Evolutionary conservation across 2,888 invertebrate genomes (phyloP), one percentile per base, ranked within the genome.

Genomic region (Melanostoma scalare): DNA sequence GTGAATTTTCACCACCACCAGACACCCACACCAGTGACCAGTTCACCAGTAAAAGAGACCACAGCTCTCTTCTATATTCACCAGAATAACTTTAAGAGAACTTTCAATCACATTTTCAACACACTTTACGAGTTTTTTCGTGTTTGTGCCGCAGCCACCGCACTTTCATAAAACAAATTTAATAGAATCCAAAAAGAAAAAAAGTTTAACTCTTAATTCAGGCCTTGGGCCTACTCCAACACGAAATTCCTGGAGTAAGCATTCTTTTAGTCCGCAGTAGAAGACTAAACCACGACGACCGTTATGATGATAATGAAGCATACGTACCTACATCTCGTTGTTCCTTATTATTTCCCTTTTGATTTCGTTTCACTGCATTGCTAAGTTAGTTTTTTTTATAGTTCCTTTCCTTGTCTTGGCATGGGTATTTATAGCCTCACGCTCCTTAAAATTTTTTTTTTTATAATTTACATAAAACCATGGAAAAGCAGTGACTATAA

Each of bases 181-280:
- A 60, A 75, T 80, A 69, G 76, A 76, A 75, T 71, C 61, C 52
- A 44, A 40, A 33, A 38, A 20, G 6, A 6, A 50, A 46, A 44
- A 35, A 42, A 42, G 36, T 67, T 63, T 65, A 75, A 67, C 71
- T 61, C 55, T 63, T 52, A 78, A 58, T 68, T 82, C 63, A 68
- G 61, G 56, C 68, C 71, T 67, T 35, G 56, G 53, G 73, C 84
- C 84, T 79, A 84, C 74, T 84, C 84, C 79, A 84, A 84, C 79
- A 84, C 35, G 52, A 79, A 84, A 84, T 79, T 79, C 67, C 74
- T 75, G 61, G 69, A 84, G 84, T 71, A 60, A 68, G 67, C 75
- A 79, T 82, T 82, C 58, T 56, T 65, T 53, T 68, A 53, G 52
- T 68, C 48, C 0, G 6, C 6, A 50, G 4, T 33, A 4, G 53